These are phyloP conservation scores for Allolobophora icterica DNA, from an alignment of 2,888 invertebrate species.

Conservation along the genomic window DNA sequence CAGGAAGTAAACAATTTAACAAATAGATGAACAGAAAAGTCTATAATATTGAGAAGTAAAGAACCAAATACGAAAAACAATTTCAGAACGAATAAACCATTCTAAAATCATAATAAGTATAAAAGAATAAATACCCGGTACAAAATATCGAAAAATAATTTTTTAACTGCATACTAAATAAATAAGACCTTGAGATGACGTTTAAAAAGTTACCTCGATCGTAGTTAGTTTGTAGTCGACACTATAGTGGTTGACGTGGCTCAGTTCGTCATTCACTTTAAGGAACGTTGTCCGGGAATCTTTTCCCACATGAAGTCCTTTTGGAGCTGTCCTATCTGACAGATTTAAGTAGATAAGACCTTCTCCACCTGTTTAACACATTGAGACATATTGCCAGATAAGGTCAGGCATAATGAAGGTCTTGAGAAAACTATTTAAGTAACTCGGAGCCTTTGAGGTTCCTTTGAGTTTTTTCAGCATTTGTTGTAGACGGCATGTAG, in stretches of 20 bases:
- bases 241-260: background rate
- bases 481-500: too few relatives aligned
- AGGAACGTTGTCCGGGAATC: constrained; percentile 29
- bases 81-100: too few relatives aligned
- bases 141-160: background rate
- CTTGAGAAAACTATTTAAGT: background rate
- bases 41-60: too few relatives aligned
- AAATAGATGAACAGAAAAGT: too few relatives aligned
- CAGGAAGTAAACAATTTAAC: too few relatives aligned
- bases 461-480: too few relatives aligned
- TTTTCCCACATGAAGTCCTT: constrained; percentile 33
- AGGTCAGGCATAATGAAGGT: background rate
- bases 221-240: constrained; percentile 2
- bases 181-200: background rate
- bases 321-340: constrained; percentile 29
- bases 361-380: constrained; percentile 24
- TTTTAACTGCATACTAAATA: background rate
- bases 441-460: background rate
- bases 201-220: background rate
- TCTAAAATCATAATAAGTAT: background rate
- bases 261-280: constrained; percentile 28
- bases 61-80: too few relatives aligned
- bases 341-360: constrained; percentile 31
- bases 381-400: background rate
- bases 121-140: background rate